These are phyloP conservation scores for Acanthis flammea DNA, from an alignment of 2,797 vertebrate species.

Conservation along the genomic window DNA sequence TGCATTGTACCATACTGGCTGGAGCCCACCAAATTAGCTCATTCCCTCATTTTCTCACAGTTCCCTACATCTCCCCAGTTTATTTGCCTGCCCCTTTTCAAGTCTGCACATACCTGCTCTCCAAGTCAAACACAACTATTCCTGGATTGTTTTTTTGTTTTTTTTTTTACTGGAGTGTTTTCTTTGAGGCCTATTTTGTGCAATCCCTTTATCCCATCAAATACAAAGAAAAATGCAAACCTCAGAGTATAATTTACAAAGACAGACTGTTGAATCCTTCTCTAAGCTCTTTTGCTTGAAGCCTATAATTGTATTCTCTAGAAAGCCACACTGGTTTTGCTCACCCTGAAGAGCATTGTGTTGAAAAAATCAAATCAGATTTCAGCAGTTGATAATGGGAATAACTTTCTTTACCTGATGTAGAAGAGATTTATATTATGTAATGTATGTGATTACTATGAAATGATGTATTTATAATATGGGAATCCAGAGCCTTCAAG, in stretches of 20 bases:
- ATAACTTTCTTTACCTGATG: background rate
- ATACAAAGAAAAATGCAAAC: background rate
- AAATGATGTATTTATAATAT: background rate
- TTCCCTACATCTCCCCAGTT: background rate
- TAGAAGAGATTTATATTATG: background rate
- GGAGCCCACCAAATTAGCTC: background rate
- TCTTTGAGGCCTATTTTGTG: background rate
- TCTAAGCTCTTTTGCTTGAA: background rate
- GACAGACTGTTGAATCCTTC: background rate
- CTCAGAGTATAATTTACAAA: background rate
- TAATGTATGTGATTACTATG: background rate
- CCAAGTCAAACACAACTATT: background rate
- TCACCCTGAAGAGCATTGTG: background rate
- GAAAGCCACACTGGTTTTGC: constrained; percentile 29
- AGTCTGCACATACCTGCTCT: background rate
- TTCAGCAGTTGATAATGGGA: background rate
- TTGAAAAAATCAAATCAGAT: constrained; percentile 15
- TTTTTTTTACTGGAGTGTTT: background rate
- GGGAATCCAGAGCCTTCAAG: background rate
- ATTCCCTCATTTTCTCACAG: background rate
- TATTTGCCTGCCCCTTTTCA: background rate
- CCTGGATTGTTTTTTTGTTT: background rate
- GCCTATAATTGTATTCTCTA: constrained; percentile 20
- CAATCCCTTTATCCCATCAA: background rate
- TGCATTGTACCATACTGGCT: background rate